Evolutionary conservation across 2,888 invertebrate species (phyloP).

Genomic region (Abrostola tripartita): DNA sequence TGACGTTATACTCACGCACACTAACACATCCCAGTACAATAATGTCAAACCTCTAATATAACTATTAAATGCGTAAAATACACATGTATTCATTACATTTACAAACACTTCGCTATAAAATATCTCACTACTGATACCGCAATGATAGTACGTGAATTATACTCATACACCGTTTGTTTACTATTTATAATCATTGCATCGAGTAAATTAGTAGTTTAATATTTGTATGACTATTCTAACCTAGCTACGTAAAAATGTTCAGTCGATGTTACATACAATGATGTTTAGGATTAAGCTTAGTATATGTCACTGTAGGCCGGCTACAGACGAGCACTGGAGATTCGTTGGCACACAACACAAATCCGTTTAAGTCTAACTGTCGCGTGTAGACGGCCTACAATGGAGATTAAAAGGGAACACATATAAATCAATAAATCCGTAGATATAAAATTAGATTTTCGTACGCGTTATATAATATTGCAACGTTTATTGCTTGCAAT

Average conservation of each 20-base stretch:
- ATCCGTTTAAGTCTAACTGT: conserved; percentile 62
- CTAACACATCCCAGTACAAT: conserved; percentile 76
- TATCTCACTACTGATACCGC: conserved; percentile 80
- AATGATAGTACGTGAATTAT: conserved; percentile 66
- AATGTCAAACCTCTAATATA: conserved; percentile 75
- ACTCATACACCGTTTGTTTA: conserved; percentile 48
- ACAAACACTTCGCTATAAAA: conserved; percentile 72
- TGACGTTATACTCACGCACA: conserved; percentile 76
- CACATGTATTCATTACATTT: conserved; percentile 76
- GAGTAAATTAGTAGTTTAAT: conserved; percentile 69
- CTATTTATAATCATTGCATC: conserved; percentile 66
- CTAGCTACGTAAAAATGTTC: conserved; percentile 87
- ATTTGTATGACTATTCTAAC: conserved; percentile 73
- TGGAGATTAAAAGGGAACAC: conserved; percentile 68
- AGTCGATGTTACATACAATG: conserved; percentile 88
- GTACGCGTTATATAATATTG: conserved; percentile 71
- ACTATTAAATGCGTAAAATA: conserved; percentile 85
- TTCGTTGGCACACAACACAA: conserved; percentile 53
- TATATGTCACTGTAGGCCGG: conserved; percentile 57
- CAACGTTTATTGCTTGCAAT: conserved; percentile 79
- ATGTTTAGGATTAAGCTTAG: conserved; percentile 80
- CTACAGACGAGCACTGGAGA: conserved; percentile 46
- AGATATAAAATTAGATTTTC: conserved; percentile 59
- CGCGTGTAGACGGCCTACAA: conserved; percentile 61
- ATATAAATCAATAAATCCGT: conserved; percentile 67